Evolutionary conservation across 1,140 invertebrate genomes (phyloP).

Genomic region (Drosophila pruinosa): DNA sequence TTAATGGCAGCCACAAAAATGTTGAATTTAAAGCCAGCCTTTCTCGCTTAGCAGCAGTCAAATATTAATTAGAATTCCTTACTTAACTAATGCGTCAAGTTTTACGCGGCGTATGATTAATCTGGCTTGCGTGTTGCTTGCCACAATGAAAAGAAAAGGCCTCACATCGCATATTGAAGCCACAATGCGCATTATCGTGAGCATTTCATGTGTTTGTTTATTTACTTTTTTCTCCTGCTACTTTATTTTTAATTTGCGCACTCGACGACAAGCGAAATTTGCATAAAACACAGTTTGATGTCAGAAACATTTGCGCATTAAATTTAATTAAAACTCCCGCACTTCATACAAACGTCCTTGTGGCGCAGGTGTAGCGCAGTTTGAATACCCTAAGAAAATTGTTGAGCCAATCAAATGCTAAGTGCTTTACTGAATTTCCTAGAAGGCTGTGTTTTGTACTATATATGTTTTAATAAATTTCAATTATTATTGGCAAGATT

Average conservation of each 20-base stretch:
- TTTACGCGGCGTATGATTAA: slow-evolving; percentile 47
- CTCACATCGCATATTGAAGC: neutral
- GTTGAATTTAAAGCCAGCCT: too few relatives aligned
- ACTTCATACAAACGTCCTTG: slow-evolving; percentile 34
- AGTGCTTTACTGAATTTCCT: neutral
- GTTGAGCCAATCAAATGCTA: neutral
- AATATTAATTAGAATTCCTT: slow-evolving; percentile 43
- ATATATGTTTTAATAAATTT: too few relatives aligned
- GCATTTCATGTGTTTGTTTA: slow-evolving; percentile 3
- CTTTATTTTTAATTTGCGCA: slow-evolving; percentile 34
- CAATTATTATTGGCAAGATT: too few relatives aligned
- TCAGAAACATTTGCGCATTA: slow-evolving; percentile 37
- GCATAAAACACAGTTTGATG: slow-evolving; percentile 40
- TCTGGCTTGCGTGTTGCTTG: slow-evolving; percentile 29
- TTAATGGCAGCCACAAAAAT: slow-evolving; percentile 2
- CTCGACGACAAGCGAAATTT: slow-evolving; percentile 29
- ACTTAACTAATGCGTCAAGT: slow-evolving; percentile 38
- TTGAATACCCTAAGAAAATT: neutral
- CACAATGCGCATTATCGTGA: neutral
- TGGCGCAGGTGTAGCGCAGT: neutral
- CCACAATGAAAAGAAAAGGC: slow-evolving; percentile 10
- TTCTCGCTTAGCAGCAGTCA: too few relatives aligned
- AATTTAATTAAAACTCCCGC: slow-evolving; percentile 62
- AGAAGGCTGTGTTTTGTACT: too few relatives aligned
- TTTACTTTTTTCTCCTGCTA: neutral